Evolutionary conservation across 2,113 vertebrate species (phyloP).

Genomic region (Pterocles gutturalis): DNA sequence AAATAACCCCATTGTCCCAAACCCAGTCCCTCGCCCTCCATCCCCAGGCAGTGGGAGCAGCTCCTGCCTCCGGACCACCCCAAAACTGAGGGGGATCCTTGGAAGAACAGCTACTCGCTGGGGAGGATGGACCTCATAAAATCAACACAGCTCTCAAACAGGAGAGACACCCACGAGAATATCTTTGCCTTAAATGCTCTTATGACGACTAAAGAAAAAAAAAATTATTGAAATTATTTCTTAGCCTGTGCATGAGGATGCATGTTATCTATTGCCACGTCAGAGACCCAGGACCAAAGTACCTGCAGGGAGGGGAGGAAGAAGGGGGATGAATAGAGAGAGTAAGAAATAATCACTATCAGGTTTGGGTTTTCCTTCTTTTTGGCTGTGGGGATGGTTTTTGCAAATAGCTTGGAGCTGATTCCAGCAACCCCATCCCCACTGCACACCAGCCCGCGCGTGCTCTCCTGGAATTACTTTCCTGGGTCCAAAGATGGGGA

Average conservation of each 20-base stretch:
- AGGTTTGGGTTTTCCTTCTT: accelerated
- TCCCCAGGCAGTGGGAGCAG: not conserved
- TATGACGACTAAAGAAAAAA: not conserved
- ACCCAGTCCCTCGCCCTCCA: accelerated
- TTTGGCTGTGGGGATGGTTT: not conserved
- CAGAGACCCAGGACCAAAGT: not conserved
- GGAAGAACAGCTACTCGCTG: accelerated
- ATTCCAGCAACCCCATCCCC: not conserved
- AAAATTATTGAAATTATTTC: not conserved
- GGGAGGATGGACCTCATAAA: accelerated
- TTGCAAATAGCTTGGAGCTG: not conserved
- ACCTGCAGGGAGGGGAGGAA: not conserved
- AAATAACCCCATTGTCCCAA: not conserved
- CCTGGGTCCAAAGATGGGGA: accelerated
- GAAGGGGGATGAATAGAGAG: not conserved
- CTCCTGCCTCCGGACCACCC: not conserved
- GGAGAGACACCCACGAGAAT: not conserved
- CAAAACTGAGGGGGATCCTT: accelerated
- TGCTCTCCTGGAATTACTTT: accelerated
- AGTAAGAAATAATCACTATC: not conserved
- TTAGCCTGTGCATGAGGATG: not conserved
- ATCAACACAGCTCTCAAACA: not conserved
- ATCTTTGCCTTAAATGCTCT: not conserved
- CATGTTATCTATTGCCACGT: accelerated
- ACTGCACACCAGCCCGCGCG: not conserved